A percentile compares a stretch with the other conserved stretches of the same genome.
Conservation (phyloP, 2,888 invertebrate genomes). For the Tipula helvola region DNA sequence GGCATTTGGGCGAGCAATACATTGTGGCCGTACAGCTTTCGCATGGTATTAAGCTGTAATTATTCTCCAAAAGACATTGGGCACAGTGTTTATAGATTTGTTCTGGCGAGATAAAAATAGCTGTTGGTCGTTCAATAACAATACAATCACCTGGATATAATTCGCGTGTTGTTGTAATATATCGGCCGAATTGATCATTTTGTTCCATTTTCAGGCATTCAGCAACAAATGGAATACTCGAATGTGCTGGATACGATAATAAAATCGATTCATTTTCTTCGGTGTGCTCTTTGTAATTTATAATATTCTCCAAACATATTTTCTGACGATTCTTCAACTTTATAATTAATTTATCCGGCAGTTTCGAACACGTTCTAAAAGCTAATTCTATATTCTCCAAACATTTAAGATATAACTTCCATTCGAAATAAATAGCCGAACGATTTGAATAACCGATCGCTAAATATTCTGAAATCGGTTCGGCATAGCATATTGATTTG, state of each 20-base stretch:
- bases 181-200: conserved; percentile 50
- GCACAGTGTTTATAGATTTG: conserved; percentile 29
- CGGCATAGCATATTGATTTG: conserved; percentile 50
- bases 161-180: conserved; percentile 52
- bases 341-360: conserved; percentile 46
- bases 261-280: conserved; percentile 17
- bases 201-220: conserved; percentile 47
- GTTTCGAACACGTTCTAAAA: conserved; percentile 37
- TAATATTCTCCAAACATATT: conserved; percentile 33
- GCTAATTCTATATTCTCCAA: conserved; percentile 54
- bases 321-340: conserved; percentile 48
- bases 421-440: conserved; percentile 56
- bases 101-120: conserved; percentile 15
- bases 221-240: conserved; percentile 47
- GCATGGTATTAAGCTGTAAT: conserved; percentile 32
- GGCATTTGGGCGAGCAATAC: conserved; percentile 32
- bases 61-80: conserved; percentile 31
- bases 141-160: conserved; percentile 64
- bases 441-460: conserved; percentile 60
- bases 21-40: conserved; percentile 31
- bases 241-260: conserved; percentile 24
- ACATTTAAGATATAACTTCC: conserved; percentile 51
- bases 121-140: conserved; percentile 54
- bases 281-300: neutral
- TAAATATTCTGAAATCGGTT: conserved; percentile 43